These are phyloP conservation scores for Puffinus mauretanicus DNA, from an alignment of 2,113 vertebrate genomes.

Conservation along the genomic window DNA sequence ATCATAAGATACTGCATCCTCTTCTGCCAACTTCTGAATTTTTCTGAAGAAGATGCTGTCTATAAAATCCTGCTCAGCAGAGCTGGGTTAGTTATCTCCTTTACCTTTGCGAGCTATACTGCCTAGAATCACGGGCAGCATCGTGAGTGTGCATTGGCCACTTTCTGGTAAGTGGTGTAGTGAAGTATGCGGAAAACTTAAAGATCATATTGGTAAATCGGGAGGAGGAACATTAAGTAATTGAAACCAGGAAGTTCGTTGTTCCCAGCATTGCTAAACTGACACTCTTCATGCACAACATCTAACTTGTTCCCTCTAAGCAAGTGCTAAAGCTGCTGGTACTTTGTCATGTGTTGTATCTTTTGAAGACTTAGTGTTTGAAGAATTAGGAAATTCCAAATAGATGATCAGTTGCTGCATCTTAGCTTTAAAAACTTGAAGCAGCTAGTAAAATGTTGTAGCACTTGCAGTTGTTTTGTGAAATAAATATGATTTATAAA, in stretches of 20 bases:
- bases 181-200: neutral
- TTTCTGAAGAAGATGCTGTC: neutral
- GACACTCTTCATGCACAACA: neutral
- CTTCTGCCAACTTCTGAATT: neutral
- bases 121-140: neutral
- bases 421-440: neutral
- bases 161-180: neutral
- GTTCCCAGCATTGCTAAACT: constrained; percentile 31
- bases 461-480: neutral
- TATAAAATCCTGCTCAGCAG: neutral
- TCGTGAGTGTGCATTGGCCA: neutral
- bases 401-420: neutral
- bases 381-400: neutral
- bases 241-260: constrained; percentile 41
- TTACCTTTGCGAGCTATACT: neutral
- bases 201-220: neutral
- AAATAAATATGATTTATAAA: neutral
- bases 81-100: neutral
- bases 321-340: neutral
- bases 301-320: neutral
- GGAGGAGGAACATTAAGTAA: constrained; percentile 13
- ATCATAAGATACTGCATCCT: neutral
- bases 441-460: neutral
- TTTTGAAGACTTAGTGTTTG: neutral
- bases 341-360: neutral